These are phyloP conservation scores for Tiliacea aurago DNA, from an alignment of 2,888 invertebrate species.

Conservation along the genomic window DNA sequence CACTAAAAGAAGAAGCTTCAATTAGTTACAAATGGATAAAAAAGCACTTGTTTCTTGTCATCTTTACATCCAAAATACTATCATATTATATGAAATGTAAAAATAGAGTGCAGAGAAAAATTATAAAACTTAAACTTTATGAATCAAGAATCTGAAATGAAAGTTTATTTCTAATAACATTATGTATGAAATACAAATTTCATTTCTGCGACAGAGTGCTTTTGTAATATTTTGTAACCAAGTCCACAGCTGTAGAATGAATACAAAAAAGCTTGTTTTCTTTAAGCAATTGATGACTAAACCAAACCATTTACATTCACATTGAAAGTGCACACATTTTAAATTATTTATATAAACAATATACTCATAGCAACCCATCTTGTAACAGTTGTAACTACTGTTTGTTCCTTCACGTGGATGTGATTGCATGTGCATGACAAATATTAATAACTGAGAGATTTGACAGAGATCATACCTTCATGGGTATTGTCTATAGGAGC, in stretches of 20 bases:
- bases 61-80: slow-evolving; percentile 12
- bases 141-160: not conserved
- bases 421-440: slow-evolving; percentile 69
- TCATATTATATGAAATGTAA: not conserved
- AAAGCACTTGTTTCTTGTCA: not conserved
- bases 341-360: slow-evolving; percentile 30
- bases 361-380: slow-evolving; percentile 55
- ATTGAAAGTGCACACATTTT: slow-evolving; percentile 46
- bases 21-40: slow-evolving; percentile 22
- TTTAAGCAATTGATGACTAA: slow-evolving; percentile 44
- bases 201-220: slow-evolving; percentile 38
- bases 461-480: slow-evolving; percentile 75
- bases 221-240: slow-evolving; percentile 10
- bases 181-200: not conserved
- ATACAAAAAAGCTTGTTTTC: slow-evolving; percentile 41
- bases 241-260: slow-evolving; percentile 11
- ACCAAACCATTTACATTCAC: slow-evolving; percentile 45
- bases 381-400: slow-evolving; percentile 33
- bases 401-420: slow-evolving; percentile 55
- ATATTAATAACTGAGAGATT: slow-evolving; percentile 37
- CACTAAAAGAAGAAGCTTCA: slow-evolving; percentile 40
- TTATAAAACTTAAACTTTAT: not conserved
- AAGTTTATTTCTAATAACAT: not conserved
- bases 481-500: slow-evolving; percentile 76
- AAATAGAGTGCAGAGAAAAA: not conserved